Percentiles rank a stretch among this genome's conserved stretches.
Evolutionary conservation across 2,113 vertebrate species (phyloP).

Genomic region (Cynocephalus volans): DNA sequence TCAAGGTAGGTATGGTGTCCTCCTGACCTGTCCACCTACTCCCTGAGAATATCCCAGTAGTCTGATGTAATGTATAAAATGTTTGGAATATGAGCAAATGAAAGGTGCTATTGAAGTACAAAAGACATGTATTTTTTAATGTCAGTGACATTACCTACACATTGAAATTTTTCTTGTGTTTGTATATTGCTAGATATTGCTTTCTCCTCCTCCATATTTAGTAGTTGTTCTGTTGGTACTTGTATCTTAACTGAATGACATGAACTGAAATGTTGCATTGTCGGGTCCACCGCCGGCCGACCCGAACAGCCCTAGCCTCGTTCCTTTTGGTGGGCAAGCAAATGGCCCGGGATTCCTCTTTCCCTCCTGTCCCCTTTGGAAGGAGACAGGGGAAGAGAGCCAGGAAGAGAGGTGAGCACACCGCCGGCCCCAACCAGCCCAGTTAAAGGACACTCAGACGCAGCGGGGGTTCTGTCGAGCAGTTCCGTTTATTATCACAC

Average conservation of each 20-base stretch:
- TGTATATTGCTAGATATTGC: neutral
- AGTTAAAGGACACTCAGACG: too few relatives aligned
- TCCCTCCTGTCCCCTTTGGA: too few relatives aligned
- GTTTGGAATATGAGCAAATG: conserved; percentile 32
- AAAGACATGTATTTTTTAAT: neutral
- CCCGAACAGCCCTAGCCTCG: too few relatives aligned
- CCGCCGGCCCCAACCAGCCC: too few relatives aligned
- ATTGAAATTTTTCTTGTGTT: conserved; percentile 38
- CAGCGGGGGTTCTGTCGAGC: too few relatives aligned
- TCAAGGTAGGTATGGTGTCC: neutral
- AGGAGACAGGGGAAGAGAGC: too few relatives aligned
- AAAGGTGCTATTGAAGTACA: neutral
- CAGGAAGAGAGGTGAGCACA: too few relatives aligned
- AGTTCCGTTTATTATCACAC: too few relatives aligned
- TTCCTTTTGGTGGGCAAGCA: too few relatives aligned
- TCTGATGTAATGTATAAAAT: neutral
- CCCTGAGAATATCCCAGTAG: neutral
- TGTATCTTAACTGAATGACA: neutral
- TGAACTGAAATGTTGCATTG: conserved; percentile 4
- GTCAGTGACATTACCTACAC: conserved; percentile 7
- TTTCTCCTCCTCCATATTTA: neutral
- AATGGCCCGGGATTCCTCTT: too few relatives aligned
- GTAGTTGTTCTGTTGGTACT: neutral
- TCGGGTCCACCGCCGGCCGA: too few relatives aligned
- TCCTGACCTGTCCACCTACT: neutral